These are phyloP conservation scores for Valencia hispanica DNA, from an alignment of 2,797 vertebrate genomes.

Conservation along the genomic window DNA sequence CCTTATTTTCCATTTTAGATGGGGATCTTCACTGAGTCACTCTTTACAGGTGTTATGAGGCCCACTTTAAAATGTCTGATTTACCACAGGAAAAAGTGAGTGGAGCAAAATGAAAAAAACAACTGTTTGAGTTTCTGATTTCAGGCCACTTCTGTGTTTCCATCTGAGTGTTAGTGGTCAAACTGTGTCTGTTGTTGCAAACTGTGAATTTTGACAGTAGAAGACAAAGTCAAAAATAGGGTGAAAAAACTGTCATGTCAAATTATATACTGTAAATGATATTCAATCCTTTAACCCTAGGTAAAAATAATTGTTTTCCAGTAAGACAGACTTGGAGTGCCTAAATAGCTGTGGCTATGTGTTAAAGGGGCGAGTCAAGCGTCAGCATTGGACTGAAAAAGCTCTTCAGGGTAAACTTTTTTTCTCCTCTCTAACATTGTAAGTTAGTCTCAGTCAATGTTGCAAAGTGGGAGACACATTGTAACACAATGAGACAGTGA, in stretches of 20 bases:
- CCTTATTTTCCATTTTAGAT: background rate
- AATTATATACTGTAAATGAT: background rate
- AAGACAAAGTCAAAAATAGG: background rate
- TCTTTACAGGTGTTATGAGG: background rate
- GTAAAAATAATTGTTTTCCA: background rate
- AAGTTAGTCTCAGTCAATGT: background rate
- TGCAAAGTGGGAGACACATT: background rate
- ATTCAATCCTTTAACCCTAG: background rate
- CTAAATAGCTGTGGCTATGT: background rate
- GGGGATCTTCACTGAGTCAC: background rate
- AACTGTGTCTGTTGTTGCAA: background rate
- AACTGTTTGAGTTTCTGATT: background rate
- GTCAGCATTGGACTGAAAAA: background rate
- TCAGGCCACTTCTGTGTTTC: background rate
- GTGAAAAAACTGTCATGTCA: background rate
- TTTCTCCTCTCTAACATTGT: background rate
- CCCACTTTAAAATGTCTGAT: background rate
- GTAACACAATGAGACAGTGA: background rate
- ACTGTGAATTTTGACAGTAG: background rate
- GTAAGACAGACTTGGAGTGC: background rate
- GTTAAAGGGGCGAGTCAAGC: background rate
- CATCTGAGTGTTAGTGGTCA: background rate
- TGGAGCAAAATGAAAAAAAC: background rate
- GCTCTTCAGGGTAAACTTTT: background rate
- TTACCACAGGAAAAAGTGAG: background rate